These are phyloP conservation scores for Eupleurogrammus muticus DNA, from an alignment of 2,797 vertebrate genomes.

Conservation along the genomic window DNA sequence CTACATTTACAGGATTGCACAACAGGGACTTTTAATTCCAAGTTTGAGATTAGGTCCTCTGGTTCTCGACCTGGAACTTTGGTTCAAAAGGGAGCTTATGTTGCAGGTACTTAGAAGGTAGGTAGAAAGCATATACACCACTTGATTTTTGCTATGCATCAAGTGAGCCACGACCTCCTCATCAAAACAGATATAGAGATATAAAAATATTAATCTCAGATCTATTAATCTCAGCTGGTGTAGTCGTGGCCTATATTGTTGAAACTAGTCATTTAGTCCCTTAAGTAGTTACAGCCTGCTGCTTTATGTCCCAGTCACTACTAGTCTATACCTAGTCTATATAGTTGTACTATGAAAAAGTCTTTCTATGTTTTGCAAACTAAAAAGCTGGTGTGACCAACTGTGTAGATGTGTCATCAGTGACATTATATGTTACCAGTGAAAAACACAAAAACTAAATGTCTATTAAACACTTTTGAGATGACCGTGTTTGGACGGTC, in stretches of 20 bases:
- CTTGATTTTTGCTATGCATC: neutral
- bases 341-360: neutral
- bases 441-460: conserved; percentile 4
- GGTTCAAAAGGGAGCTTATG: neutral
- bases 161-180: neutral
- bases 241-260: neutral
- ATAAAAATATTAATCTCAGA: conserved; percentile 22
- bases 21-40: too few relatives aligned
- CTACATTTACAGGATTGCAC: too few relatives aligned
- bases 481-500: conserved; percentile 8
- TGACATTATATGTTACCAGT: neutral
- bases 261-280: neutral
- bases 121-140: conserved; percentile 10
- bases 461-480: conserved; percentile 3
- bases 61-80: neutral
- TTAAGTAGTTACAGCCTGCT: neutral
- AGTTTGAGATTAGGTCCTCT: neutral
- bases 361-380: neutral
- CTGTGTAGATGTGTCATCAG: neutral
- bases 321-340: neutral
- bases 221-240: neutral
- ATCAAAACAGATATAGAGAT: neutral
- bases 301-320: neutral
- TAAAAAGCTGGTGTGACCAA: conserved; percentile 4
- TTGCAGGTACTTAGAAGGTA: conserved; percentile 3